Base-by-base conservation (phyloP, 1,140 invertebrate species). In the Ostrea edulis region DNA sequence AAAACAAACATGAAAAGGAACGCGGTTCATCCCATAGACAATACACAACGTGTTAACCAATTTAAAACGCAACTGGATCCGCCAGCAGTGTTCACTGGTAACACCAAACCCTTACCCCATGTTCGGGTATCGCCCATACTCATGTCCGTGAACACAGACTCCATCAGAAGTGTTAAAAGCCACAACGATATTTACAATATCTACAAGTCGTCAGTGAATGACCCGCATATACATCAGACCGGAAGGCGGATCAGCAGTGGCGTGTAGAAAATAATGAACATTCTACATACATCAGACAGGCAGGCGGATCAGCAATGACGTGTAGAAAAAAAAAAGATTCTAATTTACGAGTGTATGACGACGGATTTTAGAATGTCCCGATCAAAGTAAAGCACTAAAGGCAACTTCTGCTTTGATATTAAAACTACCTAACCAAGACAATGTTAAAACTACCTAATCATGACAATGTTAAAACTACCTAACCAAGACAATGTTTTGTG, bases 131-230 rank as follows among this genome's bases (percentile, higher is more conserved):
- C 68, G 8, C 68, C 68, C 0, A 77, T 25, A 25, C 29, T 77
- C 25, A 22, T 77, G 22, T 25, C 68, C 9, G 68, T 29, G 25
- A 77, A 12, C 4, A 44, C 9, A 25, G 68, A 77, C 22, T 29
- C 68, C 22, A 29, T 77, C 25, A 77, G 29, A 25, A 25, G 25
- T 12, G 12, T 77, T 11, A 77, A 77, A 77, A 77, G 68, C 29
- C 68, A 77, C 25, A 77, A 77, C 29, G 68, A 77, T 77, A 77
- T 77, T 77, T 77, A 29, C 68, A 77, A 77, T 14, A 77, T 77
- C 25, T 77, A 77, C 68, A 77, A 77, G 29, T 77, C 68, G 1
- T 77, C 68, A 5, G 68, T 77, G 25, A 77, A 77, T 17, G 68
- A 77, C 9, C 68, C 68, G 29, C 68, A 77, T 29, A 29, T 77